phyloP scores from a whole-genome alignment of 2,888 invertebrate genomes.

The Gymnoscelis rufifasciata region DNA sequence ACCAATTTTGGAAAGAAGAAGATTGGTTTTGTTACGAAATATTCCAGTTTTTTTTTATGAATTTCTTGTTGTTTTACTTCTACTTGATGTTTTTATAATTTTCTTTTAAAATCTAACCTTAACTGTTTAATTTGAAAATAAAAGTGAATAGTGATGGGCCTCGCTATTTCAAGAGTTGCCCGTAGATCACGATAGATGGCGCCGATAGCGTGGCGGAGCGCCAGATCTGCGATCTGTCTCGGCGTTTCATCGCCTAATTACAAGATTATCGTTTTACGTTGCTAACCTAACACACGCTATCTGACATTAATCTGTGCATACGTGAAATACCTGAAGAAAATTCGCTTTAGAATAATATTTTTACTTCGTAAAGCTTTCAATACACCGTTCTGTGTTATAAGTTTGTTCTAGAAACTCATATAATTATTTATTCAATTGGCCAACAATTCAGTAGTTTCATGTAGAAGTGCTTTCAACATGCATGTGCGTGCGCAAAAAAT shows the following conservation, averaged over 20 bases:
- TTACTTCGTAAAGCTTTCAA: neutral
- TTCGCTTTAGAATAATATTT: neutral
- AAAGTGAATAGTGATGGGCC: slow-evolving; percentile 27
- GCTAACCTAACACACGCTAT: slow-evolving; percentile 35
- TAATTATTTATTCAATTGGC: too few relatives aligned
- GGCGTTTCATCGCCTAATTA: slow-evolving; percentile 60
- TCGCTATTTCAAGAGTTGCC: slow-evolving; percentile 46
- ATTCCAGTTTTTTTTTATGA: too few relatives aligned
- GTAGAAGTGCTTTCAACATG: neutral
- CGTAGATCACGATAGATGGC: slow-evolving; percentile 73
- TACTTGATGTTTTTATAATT: too few relatives aligned
- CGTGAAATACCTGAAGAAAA: neutral
- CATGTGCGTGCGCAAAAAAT: slow-evolving; percentile 14
- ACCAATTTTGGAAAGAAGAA: too few relatives aligned
- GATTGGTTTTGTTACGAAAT: too few relatives aligned
- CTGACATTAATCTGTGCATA: slow-evolving; percentile 19
- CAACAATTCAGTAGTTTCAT: neutral
- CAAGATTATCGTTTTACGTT: slow-evolving; percentile 43
- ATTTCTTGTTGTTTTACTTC: too few relatives aligned
- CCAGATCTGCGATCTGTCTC: slow-evolving; percentile 63
- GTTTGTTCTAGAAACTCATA: too few relatives aligned
- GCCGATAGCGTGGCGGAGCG: slow-evolving; percentile 64
- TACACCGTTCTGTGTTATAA: too few relatives aligned
- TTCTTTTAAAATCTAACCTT: too few relatives aligned
- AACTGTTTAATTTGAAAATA: slow-evolving; percentile 10